Evolutionary conservation across 2,888 invertebrate genomes (phyloP).

Genomic region (Hedya salicella): DNA sequence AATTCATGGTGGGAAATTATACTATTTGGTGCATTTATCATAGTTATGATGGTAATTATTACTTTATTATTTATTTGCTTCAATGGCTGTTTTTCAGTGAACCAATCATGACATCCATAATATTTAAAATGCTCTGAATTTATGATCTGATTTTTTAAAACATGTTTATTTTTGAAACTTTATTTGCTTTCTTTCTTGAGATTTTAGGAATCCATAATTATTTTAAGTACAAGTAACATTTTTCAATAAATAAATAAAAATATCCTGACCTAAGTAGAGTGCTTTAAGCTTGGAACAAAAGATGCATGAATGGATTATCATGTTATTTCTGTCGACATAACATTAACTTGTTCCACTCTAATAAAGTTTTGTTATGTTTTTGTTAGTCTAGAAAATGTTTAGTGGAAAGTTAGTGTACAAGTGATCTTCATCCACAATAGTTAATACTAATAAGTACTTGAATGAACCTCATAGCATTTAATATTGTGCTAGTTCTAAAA

Average conservation of each 20-base stretch:
- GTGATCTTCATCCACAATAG: neutral
- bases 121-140: constrained; percentile 10
- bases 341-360: constrained; percentile 2
- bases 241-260: neutral
- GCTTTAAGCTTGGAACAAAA: neutral
- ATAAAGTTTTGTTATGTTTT: constrained; percentile 19
- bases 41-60: constrained; percentile 15
- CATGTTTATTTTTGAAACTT: neutral
- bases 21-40: constrained; percentile 18
- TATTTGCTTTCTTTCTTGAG: too few species aligned
- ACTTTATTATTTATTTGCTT: constrained; percentile 16
- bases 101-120: constrained; percentile 3
- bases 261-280: neutral
- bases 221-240: neutral
- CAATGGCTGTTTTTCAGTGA: neutral
- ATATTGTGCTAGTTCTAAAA: constrained; percentile 11
- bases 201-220: too few species aligned
- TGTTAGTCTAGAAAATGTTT: constrained; percentile 28
- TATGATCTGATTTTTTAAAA: constrained; percentile 10
- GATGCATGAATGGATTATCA: constrained; percentile 1
- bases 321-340: neutral
- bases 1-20: neutral
- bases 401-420: constrained; percentile 5
- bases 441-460: neutral
- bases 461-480: constrained; percentile 13